Conservation (phyloP, 2,797 vertebrate genomes). For the Brachyalestes nurse region DNA sequence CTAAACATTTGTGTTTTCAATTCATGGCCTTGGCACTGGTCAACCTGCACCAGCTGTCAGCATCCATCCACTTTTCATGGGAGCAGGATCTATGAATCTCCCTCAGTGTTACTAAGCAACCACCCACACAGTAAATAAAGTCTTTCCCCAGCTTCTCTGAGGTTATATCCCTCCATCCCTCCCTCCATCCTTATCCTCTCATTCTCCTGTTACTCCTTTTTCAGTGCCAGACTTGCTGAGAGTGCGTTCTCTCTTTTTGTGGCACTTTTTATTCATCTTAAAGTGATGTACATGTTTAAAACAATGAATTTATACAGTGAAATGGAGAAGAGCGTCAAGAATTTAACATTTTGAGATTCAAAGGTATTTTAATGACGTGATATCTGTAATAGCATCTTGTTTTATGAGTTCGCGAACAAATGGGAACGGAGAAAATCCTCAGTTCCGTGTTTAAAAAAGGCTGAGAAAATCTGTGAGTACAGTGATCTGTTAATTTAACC, state of each 20-base stretch:
- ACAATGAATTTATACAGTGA: no score
- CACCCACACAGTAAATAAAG: constrained; percentile 56
- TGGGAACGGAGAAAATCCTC: no score
- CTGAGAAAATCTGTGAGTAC: no score
- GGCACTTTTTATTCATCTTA: not conserved
- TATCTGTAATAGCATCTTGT: no score
- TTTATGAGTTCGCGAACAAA: no score
- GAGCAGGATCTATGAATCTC: constrained; percentile 58
- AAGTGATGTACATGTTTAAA: not conserved
- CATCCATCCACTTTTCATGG: constrained; percentile 48
- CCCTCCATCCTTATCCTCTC: not conserved
- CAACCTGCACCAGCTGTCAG: constrained; percentile 44
- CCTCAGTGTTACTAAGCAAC: constrained; percentile 48
- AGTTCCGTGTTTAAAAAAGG: no score
- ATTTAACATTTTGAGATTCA: no score
- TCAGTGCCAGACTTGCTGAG: constrained; percentile 22
- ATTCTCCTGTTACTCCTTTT: constrained; percentile 1
- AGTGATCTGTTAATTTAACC: no score
- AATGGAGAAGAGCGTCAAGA: no score
- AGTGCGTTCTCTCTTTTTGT: constrained; percentile 14
- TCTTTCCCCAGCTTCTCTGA: constrained; percentile 19
- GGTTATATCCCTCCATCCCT: constrained; percentile 3
- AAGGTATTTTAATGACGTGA: no score
- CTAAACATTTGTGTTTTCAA: constrained; percentile 27
- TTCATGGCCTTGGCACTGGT: constrained; percentile 45